phyloP scores from a whole-genome alignment of 2,797 vertebrate species.

The Amazonetta brasiliensis region DNA sequence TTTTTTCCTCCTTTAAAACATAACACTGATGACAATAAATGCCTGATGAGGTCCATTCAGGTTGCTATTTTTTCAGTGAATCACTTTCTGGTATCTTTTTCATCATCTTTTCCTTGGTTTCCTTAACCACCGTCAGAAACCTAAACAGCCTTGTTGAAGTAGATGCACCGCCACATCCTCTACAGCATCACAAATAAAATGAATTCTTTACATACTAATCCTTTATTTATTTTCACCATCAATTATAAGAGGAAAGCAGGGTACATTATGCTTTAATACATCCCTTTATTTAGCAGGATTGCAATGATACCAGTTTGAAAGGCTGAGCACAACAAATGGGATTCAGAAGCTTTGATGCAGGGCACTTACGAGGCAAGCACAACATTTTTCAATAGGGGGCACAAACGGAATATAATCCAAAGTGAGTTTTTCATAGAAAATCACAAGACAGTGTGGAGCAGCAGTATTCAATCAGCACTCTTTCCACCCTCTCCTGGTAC shows the following conservation, averaged over 20 bases:
- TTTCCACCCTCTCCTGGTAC: not conserved
- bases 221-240: conserved; percentile 40
- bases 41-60: conserved; percentile 9
- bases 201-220: not conserved
- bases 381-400: conserved; percentile 25
- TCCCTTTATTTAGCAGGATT: conserved; percentile 1
- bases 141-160: not conserved
- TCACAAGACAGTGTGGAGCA: not conserved
- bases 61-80: not conserved
- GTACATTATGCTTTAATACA: not conserved
- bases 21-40: not conserved
- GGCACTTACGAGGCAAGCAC: not conserved
- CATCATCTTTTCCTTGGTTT: not conserved
- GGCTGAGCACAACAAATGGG: not conserved
- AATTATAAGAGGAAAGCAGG: conserved; percentile 9
- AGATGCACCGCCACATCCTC: not conserved
- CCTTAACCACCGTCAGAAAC: not conserved
- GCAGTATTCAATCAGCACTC: not conserved
- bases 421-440: conserved; percentile 32
- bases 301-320: not conserved
- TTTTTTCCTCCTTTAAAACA: not conserved
- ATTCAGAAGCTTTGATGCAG: not conserved
- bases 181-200: not conserved
- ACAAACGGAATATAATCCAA: conserved; percentile 47
- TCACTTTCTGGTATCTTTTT: not conserved